Base-by-base conservation (phyloP, 2,113 vertebrate species). In the Sorex fumeus region DNA sequence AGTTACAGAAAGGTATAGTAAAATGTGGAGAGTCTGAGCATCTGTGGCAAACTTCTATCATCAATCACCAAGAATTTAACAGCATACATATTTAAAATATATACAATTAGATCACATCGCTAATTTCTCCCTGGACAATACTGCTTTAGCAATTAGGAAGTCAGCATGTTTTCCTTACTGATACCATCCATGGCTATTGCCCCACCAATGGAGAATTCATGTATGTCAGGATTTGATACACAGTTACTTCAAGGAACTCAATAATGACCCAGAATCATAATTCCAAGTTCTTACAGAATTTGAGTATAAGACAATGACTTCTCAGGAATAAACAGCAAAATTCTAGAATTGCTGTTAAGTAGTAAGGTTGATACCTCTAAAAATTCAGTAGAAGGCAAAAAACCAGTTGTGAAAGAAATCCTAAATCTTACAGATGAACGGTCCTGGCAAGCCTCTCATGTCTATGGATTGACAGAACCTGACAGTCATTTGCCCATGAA, bases 61-160 rank as follows among this genome's bases (percentile, higher is more conserved):
- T 13, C 64, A 85, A 43, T 91, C 83, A 84, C 64, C 23, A 27
- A 34, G 25, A 76, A 83, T 60, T 16, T 95, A 32, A 94, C 1
- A 67, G 1, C 75, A 36, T 53, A 11, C 90, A 25, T 88, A 34
- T 40, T 84, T 70, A 1, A 50, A 11, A 91, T 93, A n/a, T 19
- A 4, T 25, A 28, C 40, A 96, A 84, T 60, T 21, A 36, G 23
- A 91, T 2, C 36, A 45, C 4, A 70, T 57, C 79, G 95, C 25
- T 76, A 96, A 0, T 19, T 92, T 77, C 72, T 86, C 82, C 81
- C 32, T 92, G 43, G 60, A 96, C 64, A 87, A 90, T 50, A 84
- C 36, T 60, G 78, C 76, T 84, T 92, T 62, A 76, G 87, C 76
- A 71, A 76, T 50, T 8, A 80, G 81, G 87, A 93, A 77, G 71